These are phyloP conservation scores for Choristoneura rosaceana DNA, from an alignment of 2,888 invertebrate genomes.

Conservation along the genomic window DNA sequence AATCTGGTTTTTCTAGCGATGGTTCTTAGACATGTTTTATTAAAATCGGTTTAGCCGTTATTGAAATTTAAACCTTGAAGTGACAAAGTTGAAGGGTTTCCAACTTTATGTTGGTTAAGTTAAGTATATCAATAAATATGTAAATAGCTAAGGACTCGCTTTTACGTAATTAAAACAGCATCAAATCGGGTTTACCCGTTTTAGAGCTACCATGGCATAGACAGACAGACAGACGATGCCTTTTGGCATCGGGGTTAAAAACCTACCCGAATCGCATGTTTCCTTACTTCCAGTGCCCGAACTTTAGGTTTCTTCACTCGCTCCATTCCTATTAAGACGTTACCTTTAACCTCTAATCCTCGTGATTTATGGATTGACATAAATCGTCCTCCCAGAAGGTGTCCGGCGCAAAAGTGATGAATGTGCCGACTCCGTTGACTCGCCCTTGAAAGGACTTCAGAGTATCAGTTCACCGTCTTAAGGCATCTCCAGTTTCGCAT, in stretches of 20 bases:
- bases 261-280: neutral
- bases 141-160: too few species aligned
- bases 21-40: too few species aligned
- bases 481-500: conserved; percentile 1
- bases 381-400: conserved; percentile 35
- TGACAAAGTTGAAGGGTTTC: too few species aligned
- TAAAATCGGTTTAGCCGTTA: too few species aligned
- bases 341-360: conserved; percentile 29
- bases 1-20: too few species aligned
- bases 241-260: neutral
- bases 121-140: too few species aligned
- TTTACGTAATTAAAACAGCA: too few species aligned
- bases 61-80: too few species aligned
- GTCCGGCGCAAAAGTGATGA: conserved; percentile 37
- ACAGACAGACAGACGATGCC: too few species aligned
- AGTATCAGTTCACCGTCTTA: conserved; percentile 13
- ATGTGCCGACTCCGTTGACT: conserved; percentile 31
- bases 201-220: too few species aligned
- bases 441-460: conserved; percentile 30
- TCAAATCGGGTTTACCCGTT: too few species aligned
- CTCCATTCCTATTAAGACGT: conserved; percentile 30
- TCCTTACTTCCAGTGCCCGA: neutral
- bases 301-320: neutral
- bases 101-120: too few species aligned
- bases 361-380: conserved; percentile 38